These are phyloP conservation scores for Drosophila ercepeae DNA, from an alignment of 1,140 invertebrate species.

Conservation along the genomic window DNA sequence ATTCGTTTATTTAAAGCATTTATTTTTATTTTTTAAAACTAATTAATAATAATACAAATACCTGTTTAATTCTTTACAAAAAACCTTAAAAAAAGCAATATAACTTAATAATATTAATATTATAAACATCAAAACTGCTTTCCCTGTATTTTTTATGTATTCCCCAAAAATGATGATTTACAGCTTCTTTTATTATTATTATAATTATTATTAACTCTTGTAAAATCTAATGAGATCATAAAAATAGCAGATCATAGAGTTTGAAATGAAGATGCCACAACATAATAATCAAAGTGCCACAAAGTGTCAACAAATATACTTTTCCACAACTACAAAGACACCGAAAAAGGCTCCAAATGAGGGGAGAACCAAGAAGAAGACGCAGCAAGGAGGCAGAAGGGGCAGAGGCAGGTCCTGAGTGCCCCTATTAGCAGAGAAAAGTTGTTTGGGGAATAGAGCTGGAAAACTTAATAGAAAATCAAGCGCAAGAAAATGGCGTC, in stretches of 20 bases:
- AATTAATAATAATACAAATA: too few species aligned
- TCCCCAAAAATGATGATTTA: too few species aligned
- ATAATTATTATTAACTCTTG: too few species aligned
- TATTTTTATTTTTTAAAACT: too few species aligned
- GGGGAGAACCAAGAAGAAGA: background rate
- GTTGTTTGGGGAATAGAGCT: conserved; percentile 40
- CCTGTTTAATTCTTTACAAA: too few species aligned
- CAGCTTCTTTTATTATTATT: too few species aligned
- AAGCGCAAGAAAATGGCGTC: conserved; percentile 72
- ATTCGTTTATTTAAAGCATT: too few species aligned
- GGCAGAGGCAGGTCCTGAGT: background rate
- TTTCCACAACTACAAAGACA: conserved; percentile 3
- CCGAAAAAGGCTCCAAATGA: background rate
- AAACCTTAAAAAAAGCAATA: too few species aligned
- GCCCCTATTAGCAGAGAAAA: conserved; percentile 42
- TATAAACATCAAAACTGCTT: too few species aligned
- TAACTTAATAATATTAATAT: too few species aligned
- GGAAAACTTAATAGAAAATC: conserved; percentile 73
- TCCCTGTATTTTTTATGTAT: too few species aligned
- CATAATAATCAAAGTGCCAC: conserved; percentile 40
- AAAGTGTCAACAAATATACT: conserved; percentile 21
- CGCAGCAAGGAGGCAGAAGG: background rate
- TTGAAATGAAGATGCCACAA: conserved; percentile 4
- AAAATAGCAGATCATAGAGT: background rate
- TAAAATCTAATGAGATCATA: background rate